Percentiles rank a stretch among this genome's conserved stretches.
phyloP scores from a whole-genome alignment of 2,888 invertebrate genomes.

The Trypoxylon attenuatum region DNA sequence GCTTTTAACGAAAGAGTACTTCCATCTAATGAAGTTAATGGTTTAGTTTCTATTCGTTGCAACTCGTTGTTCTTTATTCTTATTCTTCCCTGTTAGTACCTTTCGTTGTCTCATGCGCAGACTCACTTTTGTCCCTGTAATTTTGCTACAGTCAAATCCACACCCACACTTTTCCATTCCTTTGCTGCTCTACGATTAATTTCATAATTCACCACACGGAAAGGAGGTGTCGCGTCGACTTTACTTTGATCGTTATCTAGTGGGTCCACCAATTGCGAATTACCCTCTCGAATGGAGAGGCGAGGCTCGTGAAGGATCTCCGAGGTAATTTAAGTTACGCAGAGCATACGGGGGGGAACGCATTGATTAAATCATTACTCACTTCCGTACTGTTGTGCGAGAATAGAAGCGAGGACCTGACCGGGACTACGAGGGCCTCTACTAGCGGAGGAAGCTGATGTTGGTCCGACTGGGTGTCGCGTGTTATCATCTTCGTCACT shows the following conservation, averaged over 20 bases:
- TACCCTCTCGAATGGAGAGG: background rate
- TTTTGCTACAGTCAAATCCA: background rate
- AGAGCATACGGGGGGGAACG: no score
- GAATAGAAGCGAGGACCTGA: constrained; percentile 63
- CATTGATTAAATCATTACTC: constrained; percentile 41
- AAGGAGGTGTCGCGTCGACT: background rate
- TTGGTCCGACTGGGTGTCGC: constrained; percentile 60
- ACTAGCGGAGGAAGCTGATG: constrained; percentile 47
- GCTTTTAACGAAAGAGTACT: no score
- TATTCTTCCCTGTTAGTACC: no score
- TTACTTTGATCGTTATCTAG: no score
- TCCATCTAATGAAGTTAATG: constrained; percentile 31
- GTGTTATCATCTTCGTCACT: constrained; percentile 67
- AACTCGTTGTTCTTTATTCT: background rate
- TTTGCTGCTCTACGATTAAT: no score
- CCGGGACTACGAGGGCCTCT: constrained; percentile 65
- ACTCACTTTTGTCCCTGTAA: background rate
- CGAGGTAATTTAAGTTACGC: background rate
- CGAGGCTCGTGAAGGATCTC: background rate
- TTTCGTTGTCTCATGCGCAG: background rate
- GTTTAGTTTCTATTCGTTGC: background rate
- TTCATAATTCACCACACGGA: background rate
- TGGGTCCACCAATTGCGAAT: background rate
- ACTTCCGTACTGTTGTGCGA: constrained; percentile 66
- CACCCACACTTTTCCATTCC: no score